Evolutionary conservation across 1,140 invertebrate genomes (phyloP).

Genomic region (Philopotamus ludificatus): DNA sequence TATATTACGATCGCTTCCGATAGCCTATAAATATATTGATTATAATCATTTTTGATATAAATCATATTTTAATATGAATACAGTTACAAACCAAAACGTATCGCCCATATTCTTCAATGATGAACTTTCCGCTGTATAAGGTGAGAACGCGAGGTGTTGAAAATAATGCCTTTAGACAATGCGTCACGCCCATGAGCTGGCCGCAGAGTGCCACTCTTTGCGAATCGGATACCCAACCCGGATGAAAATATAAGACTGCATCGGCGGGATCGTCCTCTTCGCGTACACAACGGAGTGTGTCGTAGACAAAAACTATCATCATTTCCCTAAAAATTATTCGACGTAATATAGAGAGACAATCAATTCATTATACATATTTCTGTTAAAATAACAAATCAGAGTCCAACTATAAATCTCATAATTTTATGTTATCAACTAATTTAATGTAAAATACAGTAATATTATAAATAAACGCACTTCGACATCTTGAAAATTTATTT

Average conservation of each 20-base stretch:
- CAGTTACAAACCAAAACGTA: slow-evolving; percentile 65
- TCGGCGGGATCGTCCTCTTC: slow-evolving; percentile 85
- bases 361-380: neutral
- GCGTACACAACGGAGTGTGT: slow-evolving; percentile 70
- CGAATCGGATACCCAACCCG: slow-evolving; percentile 78
- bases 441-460: neutral
- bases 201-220: slow-evolving; percentile 77
- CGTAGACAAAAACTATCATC: slow-evolving; percentile 85
- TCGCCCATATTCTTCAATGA: slow-evolving; percentile 72
- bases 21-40: slow-evolving; percentile 58
- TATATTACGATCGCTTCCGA: slow-evolving; percentile 82
- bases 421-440: neutral
- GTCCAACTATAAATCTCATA: neutral
- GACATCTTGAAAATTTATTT: neutral
- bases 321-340: slow-evolving; percentile 66
- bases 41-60: slow-evolving; percentile 25
- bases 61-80: slow-evolving; percentile 3
- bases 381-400: neutral
- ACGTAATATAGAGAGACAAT: neutral
- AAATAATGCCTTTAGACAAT: slow-evolving; percentile 74
- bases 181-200: slow-evolving; percentile 78
- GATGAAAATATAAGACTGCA: slow-evolving; percentile 85
- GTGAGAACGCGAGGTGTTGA: slow-evolving; percentile 70
- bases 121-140: slow-evolving; percentile 81
- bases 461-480: neutral